These are phyloP conservation scores for Ceyx erithaca DNA, from an alignment of 2,797 vertebrate species.

Conservation along the genomic window DNA sequence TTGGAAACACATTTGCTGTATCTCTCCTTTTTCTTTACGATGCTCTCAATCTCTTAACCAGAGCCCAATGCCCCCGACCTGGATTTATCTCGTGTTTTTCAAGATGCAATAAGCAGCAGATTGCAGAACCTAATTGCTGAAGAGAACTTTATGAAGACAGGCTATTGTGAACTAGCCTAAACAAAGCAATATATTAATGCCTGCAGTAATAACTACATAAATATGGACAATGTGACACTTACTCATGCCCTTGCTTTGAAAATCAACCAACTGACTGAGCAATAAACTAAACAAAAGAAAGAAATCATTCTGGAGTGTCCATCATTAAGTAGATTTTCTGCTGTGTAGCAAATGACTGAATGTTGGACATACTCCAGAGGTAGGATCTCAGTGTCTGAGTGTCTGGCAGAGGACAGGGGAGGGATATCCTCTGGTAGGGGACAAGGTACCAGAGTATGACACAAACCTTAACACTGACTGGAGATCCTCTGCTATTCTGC, in stretches of 20 bases:
- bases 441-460: not conserved
- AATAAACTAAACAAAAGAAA: not conserved
- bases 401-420: not conserved
- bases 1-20: constrained; percentile 60
- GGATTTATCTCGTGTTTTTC: constrained; percentile 52
- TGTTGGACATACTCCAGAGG: not conserved
- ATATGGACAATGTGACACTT: not conserved
- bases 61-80: constrained; percentile 51
- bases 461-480: not conserved
- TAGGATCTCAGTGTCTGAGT: not conserved
- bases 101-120: constrained; percentile 42
- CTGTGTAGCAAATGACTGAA: not conserved
- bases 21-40: constrained; percentile 53
- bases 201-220: constrained; percentile 11
- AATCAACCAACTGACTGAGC: not conserved
- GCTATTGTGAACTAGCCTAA: not conserved
- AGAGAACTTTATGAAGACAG: constrained; percentile 13
- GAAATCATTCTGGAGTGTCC: not conserved
- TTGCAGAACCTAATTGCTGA: constrained; percentile 3
- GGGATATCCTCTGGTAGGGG: not conserved
- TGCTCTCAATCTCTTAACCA: constrained; percentile 46
- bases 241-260: not conserved
- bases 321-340: not conserved
- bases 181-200: constrained; percentile 18
- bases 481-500: not conserved